Evolutionary conservation across 1,140 invertebrate genomes (phyloP).

Genomic region (Laodelphax striatellus): DNA sequence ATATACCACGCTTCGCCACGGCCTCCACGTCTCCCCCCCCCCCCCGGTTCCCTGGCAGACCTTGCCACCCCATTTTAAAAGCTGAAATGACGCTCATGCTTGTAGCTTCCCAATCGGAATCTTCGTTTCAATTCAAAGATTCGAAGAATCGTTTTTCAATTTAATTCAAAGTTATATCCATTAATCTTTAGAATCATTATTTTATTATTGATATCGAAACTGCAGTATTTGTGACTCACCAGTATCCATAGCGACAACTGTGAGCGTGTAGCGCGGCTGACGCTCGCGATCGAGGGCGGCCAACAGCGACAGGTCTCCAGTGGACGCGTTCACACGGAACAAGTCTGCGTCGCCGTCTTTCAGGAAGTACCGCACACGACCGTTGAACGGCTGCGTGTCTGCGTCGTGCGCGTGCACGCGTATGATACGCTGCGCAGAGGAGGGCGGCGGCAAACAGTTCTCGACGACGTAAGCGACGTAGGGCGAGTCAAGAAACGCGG

Average conservation of each 20-base stretch:
- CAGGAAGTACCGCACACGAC: conserved; percentile 79
- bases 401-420: conserved; percentile 78
- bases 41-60: too few species aligned
- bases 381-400: conserved; percentile 80
- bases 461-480: conserved; percentile 90
- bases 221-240: conserved; percentile 49
- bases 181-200: too few species aligned
- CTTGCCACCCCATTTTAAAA: too few species aligned
- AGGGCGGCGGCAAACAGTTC: conserved; percentile 67
- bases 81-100: too few species aligned
- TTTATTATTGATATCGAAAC: too few species aligned
- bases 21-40: too few species aligned
- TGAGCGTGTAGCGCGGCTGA: conserved; percentile 68
- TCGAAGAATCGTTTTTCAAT: too few species aligned
- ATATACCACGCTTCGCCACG: too few species aligned
- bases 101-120: too few species aligned
- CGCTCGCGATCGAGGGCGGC: conserved; percentile 72
- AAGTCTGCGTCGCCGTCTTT: conserved; percentile 83
- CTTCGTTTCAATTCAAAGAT: too few species aligned
- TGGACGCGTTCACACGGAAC: conserved; percentile 79
- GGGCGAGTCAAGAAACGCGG: conserved; percentile 80
- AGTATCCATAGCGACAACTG: conserved; percentile 83
- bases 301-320: conserved; percentile 73
- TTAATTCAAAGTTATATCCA: too few species aligned
- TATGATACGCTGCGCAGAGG: conserved; percentile 50